Evolutionary conservation across 2,797 vertebrate genomes (phyloP).

Genomic region (Dermochelys coriacea): DNA sequence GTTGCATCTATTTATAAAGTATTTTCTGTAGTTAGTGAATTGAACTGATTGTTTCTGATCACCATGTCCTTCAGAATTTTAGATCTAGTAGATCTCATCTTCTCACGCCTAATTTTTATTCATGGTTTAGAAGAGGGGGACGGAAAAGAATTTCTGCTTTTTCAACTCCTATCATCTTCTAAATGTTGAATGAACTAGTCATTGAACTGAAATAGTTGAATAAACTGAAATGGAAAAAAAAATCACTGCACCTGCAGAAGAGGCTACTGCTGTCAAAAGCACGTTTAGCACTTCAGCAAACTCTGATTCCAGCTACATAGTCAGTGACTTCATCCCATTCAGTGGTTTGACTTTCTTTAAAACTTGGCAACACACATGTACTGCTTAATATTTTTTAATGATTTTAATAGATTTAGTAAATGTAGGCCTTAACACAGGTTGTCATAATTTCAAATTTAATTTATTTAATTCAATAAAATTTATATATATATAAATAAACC

Average conservation of each 20-base stretch:
- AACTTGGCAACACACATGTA: neutral
- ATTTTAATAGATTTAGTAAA: neutral
- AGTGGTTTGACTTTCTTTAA: neutral
- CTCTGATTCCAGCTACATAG: neutral
- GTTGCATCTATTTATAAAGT: too few species aligned
- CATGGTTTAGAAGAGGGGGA: too few species aligned
- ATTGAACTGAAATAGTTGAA: neutral
- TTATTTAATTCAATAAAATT: too few species aligned
- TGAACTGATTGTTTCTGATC: too few species aligned
- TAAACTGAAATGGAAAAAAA: too few species aligned
- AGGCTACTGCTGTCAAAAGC: neutral
- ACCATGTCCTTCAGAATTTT: too few species aligned
- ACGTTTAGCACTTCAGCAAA: neutral
- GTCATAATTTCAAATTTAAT: neutral
- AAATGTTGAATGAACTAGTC: neutral
- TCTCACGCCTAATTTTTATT: too few species aligned
- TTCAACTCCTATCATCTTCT: neutral
- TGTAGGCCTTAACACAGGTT: neutral
- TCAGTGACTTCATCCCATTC: neutral
- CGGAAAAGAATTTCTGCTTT: neutral
- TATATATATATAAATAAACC: neutral
- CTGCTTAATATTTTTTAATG: neutral
- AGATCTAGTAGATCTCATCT: too few species aligned
- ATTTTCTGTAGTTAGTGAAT: too few species aligned
- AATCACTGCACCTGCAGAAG: neutral